phyloP scores from a whole-genome alignment of 2,888 invertebrate species.

The Sarcophaga variegata region DNA sequence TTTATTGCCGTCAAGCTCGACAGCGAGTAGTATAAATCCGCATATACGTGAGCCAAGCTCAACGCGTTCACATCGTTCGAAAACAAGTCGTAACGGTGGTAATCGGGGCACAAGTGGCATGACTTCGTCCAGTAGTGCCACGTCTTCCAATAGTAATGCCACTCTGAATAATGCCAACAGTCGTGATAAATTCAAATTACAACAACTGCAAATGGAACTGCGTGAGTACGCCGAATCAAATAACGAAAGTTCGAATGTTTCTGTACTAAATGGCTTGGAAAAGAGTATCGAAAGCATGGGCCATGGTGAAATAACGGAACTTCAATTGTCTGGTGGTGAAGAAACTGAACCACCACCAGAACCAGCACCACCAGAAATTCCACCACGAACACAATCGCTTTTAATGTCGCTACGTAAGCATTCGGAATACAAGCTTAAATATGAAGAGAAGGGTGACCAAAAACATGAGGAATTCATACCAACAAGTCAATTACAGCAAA shows the following conservation, averaged over 20 bases:
- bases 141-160: slow-evolving; percentile 74
- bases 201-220: slow-evolving; percentile 75
- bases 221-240: slow-evolving; percentile 73
- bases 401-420: slow-evolving; percentile 83
- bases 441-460: slow-evolving; percentile 81
- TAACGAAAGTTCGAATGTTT: slow-evolving; percentile 64
- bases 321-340: slow-evolving; percentile 72
- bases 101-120: slow-evolving; percentile 82
- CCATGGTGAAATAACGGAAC: slow-evolving; percentile 73
- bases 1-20: slow-evolving; percentile 72
- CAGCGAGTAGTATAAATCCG: slow-evolving; percentile 64
- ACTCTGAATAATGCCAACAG: slow-evolving; percentile 64
- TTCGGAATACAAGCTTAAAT: slow-evolving; percentile 81
- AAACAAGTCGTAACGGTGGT: slow-evolving; percentile 74
- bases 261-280: slow-evolving; percentile 57
- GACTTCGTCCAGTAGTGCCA: slow-evolving; percentile 84
- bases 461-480: slow-evolving; percentile 82
- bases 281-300: slow-evolving; percentile 78
- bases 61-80: slow-evolving; percentile 78
- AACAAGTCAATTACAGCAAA: slow-evolving; percentile 77
- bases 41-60: slow-evolving; percentile 70
- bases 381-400: slow-evolving; percentile 92
- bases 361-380: slow-evolving; percentile 93
- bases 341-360: slow-evolving; percentile 89
- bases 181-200: slow-evolving; percentile 75